Evolutionary conservation across 37 sponge, comb jelly and placozoan genomes (phyloP), one percentile per base, ranked within the genome.

Genomic region (Petrosia ficiformis): DNA sequence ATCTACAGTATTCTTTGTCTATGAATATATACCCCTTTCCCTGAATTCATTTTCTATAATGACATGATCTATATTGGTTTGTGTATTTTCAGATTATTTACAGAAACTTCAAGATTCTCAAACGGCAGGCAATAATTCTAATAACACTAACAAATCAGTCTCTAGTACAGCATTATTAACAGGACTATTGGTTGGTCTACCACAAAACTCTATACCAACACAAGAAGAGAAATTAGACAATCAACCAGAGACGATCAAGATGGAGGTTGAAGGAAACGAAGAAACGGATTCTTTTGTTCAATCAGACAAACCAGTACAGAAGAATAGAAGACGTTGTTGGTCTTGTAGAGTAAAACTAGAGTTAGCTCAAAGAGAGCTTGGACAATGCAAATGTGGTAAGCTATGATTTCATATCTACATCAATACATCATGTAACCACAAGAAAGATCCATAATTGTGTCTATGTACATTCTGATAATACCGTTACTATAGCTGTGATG

Each of bases 341-440:
- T 65, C 36, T 22, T 91, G 93, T 69, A 68, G 77, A 48, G 35
- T 56, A 1, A 92, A 92, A 57, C 64, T 92, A 65, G 89, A 87
- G 58, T 75, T 92, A 43, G 89, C 84, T 4, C 88, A 92, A 40
- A 68, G 80, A 54, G 78, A 87, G 41, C 67, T 92, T 35, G 89
- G 93, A 3, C 40, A 59, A n/a, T 87, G 89, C 61, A 87, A 80
- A 76, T 92, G 89, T 81, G 93, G 89, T 87, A 35, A 81, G 93
- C n/a, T n/a, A n/a, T n/a, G n/a, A n/a, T 79, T 4, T 25, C 38
- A 43, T 35, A 28, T 76, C 31, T 58, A 68, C 28, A 2, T n/a
- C 2, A 4, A 2, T 3, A 31, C 28, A 31, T 6, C 44, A 6
- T 67, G 77, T 60, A n/a, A n/a, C n/a, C n/a, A n/a, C n/a, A n/a